Base-by-base conservation (phyloP, 2,888 invertebrate genomes). In the Enchytraeus crypticus region DNA sequence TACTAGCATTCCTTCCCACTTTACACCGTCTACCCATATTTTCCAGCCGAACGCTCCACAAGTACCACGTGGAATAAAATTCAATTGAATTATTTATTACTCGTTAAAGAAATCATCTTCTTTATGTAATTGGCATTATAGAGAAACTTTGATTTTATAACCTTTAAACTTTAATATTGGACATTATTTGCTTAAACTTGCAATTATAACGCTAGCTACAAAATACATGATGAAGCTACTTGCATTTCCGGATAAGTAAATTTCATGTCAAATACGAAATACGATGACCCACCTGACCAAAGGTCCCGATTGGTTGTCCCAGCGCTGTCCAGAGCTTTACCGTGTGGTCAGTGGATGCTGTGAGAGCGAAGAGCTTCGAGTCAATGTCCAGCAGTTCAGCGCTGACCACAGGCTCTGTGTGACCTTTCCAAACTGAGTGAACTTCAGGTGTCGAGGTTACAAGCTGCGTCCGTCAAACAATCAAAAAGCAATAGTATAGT, bases 261-360 rank as follows among this genome's bases (percentile, higher is more conserved):
- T 4, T 14, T 3, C 33, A 29, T 29, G 32, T 21, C 46, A 23
- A 30, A 1, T 8, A 46, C 30, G 34, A 4, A 8, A 21, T 14
- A n/a, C 32, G n/a, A 23, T 21, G 23, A 23, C 59, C 43, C 23
- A 68, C 68, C 75, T 78, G 78, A 23, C 78, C 78, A 68, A 78
- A 77, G 21, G 73, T 74, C 8, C 78, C 78, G 14, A 78, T 67
- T 59, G 70, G 74, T 30, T 72, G 71, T 14, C 78, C 78, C 23
- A 72, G 66, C 0, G 71, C 58, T 23, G 73, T 71, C 76, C 76
- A 78, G 11, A 78, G 70, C 46, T 75, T 66, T 27, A 76, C 77
- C 1, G 76, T 75, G 61, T 70, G 71, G 66, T 78, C 78, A 3
- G 75, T 75, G 33, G 76, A 77, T 3, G 77, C 77, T 30, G 72